Base-by-base conservation (phyloP, 2,113 vertebrate species). In the Indri indri region DNA sequence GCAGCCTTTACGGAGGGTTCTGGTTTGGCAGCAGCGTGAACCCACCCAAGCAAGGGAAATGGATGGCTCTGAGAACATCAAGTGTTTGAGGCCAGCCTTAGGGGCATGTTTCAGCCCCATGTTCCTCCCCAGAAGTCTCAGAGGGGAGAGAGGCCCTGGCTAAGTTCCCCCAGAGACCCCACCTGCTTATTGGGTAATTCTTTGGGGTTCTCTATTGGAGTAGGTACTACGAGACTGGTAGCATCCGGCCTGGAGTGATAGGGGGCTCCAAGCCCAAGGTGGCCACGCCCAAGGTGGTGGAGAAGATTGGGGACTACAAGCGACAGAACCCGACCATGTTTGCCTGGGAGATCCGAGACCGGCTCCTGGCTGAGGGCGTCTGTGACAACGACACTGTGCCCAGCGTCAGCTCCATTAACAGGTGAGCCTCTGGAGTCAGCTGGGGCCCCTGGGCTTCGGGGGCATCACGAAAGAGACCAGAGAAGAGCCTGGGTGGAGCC, bases 251-350 rank as follows among this genome's bases (percentile, higher is more conserved):
- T 13, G 99, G 99, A 3, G 99, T 99, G 96, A 99, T 99, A 4
- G 99, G 99, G 0, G 99, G 99, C 91, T 99, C 99, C 27, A 99
- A 99, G 97, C 99, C 99, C 59, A 99, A 99, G 95, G 99, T 99
- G 97, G 99, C 99, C 85, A 99, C 99, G 8, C 99, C 99, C 1
- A 99, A 99, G 92, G 99, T 99, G 82, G 99, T 99, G 96, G 99
- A 99, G 85, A 99, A 99, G 98, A 99, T 99, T 6, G 99, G 99
- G 0, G 99, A 99, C 42, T 99, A 99, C 97, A 99, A 99, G 97
- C 98, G 99, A 27, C 99, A 99, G 97, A 99, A 99, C 86, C 99
- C 99, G 14, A 99, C 99, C 89, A 99, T 99, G 99, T 99, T 99
- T 14, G 99, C 99, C 32, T 99, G 99, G 99, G 99, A 99, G 97